phyloP scores from a whole-genome alignment of 2,113 vertebrate genomes.

The Macrotus californicus region DNA sequence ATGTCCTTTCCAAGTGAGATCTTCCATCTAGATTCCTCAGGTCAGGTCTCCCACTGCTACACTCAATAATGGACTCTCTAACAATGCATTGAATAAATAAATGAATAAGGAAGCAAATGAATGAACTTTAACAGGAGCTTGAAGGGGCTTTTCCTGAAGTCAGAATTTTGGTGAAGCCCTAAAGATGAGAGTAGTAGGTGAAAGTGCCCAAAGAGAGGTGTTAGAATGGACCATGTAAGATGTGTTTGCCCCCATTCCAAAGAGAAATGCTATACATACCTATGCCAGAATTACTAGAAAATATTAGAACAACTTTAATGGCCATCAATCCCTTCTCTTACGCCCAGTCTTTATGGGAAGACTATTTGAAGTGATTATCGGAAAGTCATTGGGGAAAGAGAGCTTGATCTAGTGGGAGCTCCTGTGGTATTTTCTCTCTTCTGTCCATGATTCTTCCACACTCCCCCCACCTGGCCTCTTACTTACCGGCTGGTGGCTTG shows the following conservation, averaged over 20 bases:
- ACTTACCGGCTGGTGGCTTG: not conserved
- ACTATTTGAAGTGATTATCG: not conserved
- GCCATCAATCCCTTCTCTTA: not conserved
- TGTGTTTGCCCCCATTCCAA: not conserved
- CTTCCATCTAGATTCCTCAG: not conserved
- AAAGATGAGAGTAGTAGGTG: not conserved
- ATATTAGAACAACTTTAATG: not conserved
- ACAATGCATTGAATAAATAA: not conserved
- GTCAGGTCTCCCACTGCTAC: not conserved
- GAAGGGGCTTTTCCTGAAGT: not conserved
- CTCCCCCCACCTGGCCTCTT: not conserved
- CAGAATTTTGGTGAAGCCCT: not conserved
- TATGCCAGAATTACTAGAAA: not conserved
- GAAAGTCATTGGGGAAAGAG: not conserved
- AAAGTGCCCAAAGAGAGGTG: not conserved
- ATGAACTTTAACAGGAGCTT: not conserved
- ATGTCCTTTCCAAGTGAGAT: not conserved
- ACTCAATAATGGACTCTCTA: not conserved
- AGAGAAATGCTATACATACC: not conserved
- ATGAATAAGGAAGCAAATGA: not conserved
- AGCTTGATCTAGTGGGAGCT: not conserved
- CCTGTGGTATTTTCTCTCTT: not conserved
- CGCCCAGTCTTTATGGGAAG: not conserved
- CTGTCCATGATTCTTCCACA: not conserved
- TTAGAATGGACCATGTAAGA: not conserved